phyloP scores from a whole-genome alignment of 2,888 invertebrate species.

The Agrotis segetum region DNA sequence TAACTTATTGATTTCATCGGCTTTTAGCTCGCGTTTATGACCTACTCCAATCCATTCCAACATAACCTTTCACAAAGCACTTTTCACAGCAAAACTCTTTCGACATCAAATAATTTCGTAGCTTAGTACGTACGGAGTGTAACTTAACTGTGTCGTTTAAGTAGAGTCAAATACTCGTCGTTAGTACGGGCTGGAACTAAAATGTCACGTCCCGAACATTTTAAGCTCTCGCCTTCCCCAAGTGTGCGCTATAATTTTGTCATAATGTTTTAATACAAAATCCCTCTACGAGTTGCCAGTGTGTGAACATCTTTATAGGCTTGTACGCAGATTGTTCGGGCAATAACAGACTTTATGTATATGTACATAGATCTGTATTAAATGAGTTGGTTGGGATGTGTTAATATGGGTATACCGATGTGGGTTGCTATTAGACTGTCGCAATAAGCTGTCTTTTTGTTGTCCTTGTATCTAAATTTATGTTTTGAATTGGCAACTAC shows the following conservation, averaged over 20 bases:
- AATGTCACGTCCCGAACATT: slow-evolving; percentile 82
- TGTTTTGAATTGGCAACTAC: slow-evolving; percentile 12
- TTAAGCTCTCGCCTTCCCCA: slow-evolving; percentile 71
- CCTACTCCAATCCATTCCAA: background rate
- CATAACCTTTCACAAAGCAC: slow-evolving; percentile 20
- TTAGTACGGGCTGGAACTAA: slow-evolving; percentile 77
- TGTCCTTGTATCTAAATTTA: slow-evolving; percentile 14
- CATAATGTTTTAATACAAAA: slow-evolving; percentile 78
- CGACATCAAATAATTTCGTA: slow-evolving; percentile 51
- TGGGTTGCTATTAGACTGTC: slow-evolving; percentile 18
- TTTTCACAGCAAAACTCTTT: slow-evolving; percentile 40
- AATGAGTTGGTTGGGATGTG: slow-evolving; percentile 32
- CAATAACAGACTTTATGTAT: slow-evolving; percentile 57
- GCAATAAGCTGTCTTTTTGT: slow-evolving; percentile 23
- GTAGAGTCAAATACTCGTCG: slow-evolving; percentile 74
- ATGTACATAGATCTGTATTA: slow-evolving; percentile 56
- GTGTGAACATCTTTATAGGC: slow-evolving; percentile 68
- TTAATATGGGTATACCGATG: slow-evolving; percentile 14
- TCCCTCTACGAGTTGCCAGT: slow-evolving; percentile 67
- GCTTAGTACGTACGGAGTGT: slow-evolving; percentile 52
- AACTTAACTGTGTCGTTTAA: slow-evolving; percentile 64
- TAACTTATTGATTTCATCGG: background rate
- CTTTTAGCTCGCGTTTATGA: background rate
- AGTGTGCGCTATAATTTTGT: slow-evolving; percentile 76
- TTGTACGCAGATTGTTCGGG: slow-evolving; percentile 49